These are phyloP conservation scores for Lanius ludovicianus DNA, from an alignment of 2,113 vertebrate species.

Conservation along the genomic window DNA sequence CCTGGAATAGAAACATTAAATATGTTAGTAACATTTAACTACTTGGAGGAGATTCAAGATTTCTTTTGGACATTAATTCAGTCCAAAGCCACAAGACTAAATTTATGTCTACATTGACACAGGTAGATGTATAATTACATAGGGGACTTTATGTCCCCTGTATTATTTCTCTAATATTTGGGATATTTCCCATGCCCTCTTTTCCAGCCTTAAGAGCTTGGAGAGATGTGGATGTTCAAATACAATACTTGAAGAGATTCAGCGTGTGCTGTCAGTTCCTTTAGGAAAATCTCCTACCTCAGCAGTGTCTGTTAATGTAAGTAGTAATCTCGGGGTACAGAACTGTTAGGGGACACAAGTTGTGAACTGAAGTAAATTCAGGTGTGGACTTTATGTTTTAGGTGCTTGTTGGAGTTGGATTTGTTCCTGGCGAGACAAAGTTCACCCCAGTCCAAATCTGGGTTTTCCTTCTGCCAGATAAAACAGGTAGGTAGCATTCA, in stretches of 20 bases:
- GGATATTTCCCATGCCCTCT: background rate
- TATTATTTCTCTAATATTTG: background rate
- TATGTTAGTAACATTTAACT: background rate
- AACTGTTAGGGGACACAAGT: rapidly evolving
- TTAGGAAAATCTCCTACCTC: background rate
- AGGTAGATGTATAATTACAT: background rate
- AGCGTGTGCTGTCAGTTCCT: background rate
- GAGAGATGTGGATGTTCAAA: background rate
- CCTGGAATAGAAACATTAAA: background rate
- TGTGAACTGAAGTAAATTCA: background rate
- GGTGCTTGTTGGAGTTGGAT: background rate
- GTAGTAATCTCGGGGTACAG: background rate
- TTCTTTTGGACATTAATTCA: background rate
- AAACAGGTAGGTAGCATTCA: background rate
- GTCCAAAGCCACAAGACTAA: background rate
- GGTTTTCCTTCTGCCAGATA: background rate
- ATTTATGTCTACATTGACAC: background rate
- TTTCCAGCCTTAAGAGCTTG: background rate
- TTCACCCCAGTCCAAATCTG: background rate
- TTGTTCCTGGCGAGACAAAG: background rate
- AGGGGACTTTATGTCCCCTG: background rate
- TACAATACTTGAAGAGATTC: background rate
- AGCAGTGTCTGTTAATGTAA: background rate
- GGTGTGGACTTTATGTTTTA: background rate
- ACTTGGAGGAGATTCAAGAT: background rate